These are phyloP conservation scores for Saccopteryx bilineata DNA, from an alignment of 2,113 vertebrate species.

Conservation along the genomic window DNA sequence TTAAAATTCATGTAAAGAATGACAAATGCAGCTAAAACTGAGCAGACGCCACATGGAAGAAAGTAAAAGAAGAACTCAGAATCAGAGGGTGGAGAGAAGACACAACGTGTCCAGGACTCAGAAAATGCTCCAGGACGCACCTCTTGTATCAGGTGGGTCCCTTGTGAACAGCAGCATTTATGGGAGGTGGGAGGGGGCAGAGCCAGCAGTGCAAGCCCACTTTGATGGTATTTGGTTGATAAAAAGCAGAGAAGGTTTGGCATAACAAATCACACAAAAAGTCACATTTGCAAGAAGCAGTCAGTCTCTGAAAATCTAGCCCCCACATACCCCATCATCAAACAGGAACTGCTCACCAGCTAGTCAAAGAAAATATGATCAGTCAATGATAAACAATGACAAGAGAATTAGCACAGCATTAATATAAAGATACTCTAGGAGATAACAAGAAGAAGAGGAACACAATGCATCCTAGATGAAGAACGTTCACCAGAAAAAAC, in stretches of 20 bases:
- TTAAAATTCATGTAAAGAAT: background rate
- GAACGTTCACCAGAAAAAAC: background rate
- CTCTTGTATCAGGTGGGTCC: accelerated
- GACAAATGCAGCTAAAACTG: background rate
- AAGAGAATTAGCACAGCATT: background rate
- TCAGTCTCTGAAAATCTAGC: background rate
- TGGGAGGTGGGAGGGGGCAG: background rate
- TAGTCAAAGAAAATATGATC: background rate
- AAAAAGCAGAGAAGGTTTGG: background rate
- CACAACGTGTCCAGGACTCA: background rate
- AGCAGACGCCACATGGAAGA: background rate
- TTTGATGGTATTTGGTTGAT: background rate
- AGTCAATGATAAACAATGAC: background rate
- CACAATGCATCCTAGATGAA: background rate
- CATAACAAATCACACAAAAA: background rate
- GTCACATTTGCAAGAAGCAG: background rate
- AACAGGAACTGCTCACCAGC: background rate
- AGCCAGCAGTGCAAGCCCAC: background rate
- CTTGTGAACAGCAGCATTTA: background rate
- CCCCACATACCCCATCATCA: background rate
- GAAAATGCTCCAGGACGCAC: background rate
- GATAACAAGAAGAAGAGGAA: background rate
- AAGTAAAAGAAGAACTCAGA: background rate
- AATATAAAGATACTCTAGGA: background rate
- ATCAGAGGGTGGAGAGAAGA: background rate